Conservation (phyloP, 2,113 vertebrate species). For the Mastomys natalensis region DNA sequence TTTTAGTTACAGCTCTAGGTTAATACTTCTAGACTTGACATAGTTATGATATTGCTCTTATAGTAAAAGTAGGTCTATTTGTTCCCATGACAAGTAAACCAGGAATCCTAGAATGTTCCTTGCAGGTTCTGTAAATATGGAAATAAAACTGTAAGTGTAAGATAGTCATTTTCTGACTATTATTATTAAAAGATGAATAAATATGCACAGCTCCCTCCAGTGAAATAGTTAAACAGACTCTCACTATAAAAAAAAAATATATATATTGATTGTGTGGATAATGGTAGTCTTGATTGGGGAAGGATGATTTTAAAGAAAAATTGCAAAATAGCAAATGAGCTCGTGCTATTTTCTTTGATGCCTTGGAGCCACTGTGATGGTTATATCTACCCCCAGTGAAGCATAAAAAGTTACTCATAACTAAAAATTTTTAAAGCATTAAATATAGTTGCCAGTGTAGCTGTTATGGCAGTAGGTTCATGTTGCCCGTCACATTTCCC, state of each 20-base stretch:
- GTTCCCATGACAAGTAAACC: background rate
- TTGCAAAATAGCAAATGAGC: background rate
- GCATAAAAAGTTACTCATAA: background rate
- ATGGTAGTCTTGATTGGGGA: background rate
- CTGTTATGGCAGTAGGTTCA: background rate
- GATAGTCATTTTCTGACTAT: background rate
- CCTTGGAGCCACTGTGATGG: background rate
- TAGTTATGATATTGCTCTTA: background rate
- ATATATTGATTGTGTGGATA: background rate
- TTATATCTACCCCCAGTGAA: background rate
- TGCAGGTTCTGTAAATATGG: constrained; percentile 3
- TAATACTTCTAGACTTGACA: background rate
- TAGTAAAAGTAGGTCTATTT: background rate
- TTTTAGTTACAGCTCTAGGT: background rate
- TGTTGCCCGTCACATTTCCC: background rate
- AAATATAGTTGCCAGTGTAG: background rate
- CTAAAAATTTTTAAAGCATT: background rate
- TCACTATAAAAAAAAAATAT: constrained; percentile 10
- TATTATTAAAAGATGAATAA: constrained; percentile 25
- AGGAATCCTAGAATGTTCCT: constrained; percentile 23
- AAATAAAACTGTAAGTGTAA: constrained; percentile 35
- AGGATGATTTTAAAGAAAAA: constrained; percentile 29
- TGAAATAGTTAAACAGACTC: constrained; percentile 37
- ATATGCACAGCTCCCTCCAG: background rate
- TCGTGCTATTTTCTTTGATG: background rate